Conservation (phyloP, 2,113 vertebrate species). For the Mesitornis unicolor region DNA sequence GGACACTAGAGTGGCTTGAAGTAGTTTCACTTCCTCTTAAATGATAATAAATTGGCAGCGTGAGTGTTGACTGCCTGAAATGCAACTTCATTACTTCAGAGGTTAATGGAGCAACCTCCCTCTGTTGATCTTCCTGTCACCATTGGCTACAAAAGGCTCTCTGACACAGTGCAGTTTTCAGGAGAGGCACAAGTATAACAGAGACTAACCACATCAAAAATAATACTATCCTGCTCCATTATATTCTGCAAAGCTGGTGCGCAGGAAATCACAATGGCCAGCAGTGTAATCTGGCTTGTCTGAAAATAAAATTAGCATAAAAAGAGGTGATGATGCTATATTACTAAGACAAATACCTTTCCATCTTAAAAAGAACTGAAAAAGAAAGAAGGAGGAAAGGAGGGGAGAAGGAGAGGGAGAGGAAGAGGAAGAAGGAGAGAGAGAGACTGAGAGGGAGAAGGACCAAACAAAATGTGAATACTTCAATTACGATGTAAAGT, state of each 20-base stretch:
- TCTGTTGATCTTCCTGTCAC: conserved; percentile 59
- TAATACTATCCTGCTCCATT: conserved; percentile 19
- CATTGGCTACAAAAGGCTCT: conserved; percentile 38
- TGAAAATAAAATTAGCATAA: conserved; percentile 54
- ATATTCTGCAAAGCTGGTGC: neutral
- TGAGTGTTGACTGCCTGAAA: conserved; percentile 62
- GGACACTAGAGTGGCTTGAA: conserved; percentile 45
- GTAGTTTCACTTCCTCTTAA: conserved; percentile 58
- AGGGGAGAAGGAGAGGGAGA: no score
- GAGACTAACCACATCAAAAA: conserved; percentile 62
- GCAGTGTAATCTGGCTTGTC: conserved; percentile 16
- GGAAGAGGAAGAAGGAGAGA: no score
- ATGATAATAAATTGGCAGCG: conserved; percentile 49
- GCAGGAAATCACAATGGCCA: neutral
- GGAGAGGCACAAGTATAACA: conserved; percentile 51
- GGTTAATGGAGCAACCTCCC: conserved; percentile 64
- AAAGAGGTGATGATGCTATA: neutral
- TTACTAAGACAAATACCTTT: conserved; percentile 35
- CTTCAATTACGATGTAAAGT: conserved; percentile 57
- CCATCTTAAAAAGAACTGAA: neutral
- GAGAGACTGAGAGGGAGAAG: no score
- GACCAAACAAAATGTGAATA: neutral
- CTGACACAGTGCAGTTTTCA: conserved; percentile 51
- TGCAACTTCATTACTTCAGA: conserved; percentile 66
- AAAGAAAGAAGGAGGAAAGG: fast-evolving